Percentiles rank a stretch among this genome's conserved stretches.
Conservation (phyloP, 2,797 vertebrate species). For the Gephyroberyx darwinii region DNA sequence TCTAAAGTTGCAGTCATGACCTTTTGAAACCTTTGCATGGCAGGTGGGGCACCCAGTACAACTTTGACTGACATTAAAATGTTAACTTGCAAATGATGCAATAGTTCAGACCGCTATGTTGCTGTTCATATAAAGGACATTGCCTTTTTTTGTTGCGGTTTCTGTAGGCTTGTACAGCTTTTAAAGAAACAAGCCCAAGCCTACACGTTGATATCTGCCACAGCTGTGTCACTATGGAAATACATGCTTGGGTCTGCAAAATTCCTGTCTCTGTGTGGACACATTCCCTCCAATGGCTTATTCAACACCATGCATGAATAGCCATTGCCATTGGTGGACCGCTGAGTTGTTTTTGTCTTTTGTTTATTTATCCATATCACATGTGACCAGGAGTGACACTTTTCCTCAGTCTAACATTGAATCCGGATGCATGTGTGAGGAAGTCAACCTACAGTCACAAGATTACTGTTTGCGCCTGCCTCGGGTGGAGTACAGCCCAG, state of each 20-base stretch:
- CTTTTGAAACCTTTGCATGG: not conserved
- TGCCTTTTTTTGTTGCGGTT: constrained; percentile 10
- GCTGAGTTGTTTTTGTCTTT: constrained; percentile 12
- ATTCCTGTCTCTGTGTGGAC: constrained; percentile 63
- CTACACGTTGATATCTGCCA: constrained; percentile 62
- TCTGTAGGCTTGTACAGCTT: constrained; percentile 22
- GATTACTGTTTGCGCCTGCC: constrained; percentile 73
- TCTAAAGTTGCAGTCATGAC: not conserved
- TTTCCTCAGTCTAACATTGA: constrained; percentile 53
- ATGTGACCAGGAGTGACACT: constrained; percentile 47
- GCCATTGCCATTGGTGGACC: constrained; percentile 15
- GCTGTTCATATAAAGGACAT: not conserved
- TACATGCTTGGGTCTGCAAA: constrained; percentile 62
- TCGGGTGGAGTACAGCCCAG: constrained; percentile 62
- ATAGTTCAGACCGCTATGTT: not conserved
- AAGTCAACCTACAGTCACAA: constrained; percentile 74
- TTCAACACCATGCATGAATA: constrained; percentile 40
- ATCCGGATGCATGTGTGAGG: constrained; percentile 70
- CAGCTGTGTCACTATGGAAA: constrained; percentile 71
- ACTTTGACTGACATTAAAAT: not conserved
- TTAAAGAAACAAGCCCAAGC: constrained; percentile 33
- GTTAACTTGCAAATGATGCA: not conserved
- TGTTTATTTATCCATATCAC: constrained; percentile 55
- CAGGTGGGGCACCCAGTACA: not conserved
- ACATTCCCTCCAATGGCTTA: constrained; percentile 42